phyloP scores from a whole-genome alignment of 2,888 invertebrate species.

The Leptopilina syphax region DNA sequence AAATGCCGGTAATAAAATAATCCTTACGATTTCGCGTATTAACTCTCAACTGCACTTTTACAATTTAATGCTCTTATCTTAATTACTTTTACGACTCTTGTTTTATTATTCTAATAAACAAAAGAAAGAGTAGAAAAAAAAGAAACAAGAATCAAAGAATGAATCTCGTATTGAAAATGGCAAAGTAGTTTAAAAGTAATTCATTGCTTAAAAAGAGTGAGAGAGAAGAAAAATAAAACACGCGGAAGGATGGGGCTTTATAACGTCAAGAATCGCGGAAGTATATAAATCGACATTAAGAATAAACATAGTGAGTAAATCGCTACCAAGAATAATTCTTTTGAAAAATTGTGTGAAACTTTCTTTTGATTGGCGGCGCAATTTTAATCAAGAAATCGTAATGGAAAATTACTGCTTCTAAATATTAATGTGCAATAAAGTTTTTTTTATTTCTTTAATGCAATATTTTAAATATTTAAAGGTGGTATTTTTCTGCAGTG shows the following conservation, averaged over 20 bases:
- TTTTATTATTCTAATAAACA: conserved; percentile 18
- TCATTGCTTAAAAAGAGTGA: neutral
- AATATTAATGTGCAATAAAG: neutral
- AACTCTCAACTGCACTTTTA: neutral
- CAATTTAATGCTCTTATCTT: conserved; percentile 22
- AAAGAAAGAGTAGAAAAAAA: neutral
- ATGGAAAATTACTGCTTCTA: conserved; percentile 9
- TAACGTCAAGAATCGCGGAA: conserved; percentile 1
- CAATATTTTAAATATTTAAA: too few species aligned
- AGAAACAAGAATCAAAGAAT: too few species aligned
- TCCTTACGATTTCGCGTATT: neutral
- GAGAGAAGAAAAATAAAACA: neutral
- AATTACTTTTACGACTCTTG: conserved; percentile 12
- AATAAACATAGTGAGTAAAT: neutral
- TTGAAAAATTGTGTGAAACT: neutral
- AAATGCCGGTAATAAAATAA: conserved; percentile 9
- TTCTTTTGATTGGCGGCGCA: conserved; percentile 8
- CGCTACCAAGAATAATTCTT: neutral
- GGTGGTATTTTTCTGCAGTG: too few species aligned
- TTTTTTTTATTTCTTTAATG: neutral
- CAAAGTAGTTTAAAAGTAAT: conserved; percentile 3
- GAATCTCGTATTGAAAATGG: conserved; percentile 12
- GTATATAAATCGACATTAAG: conserved; percentile 10
- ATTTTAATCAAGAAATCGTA: neutral
- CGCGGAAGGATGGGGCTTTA: neutral